Percentiles rank a stretch among this genome's conserved stretches.
Evolutionary conservation across 2,113 vertebrate species (phyloP).

Genomic region (Scytalopus superciliaris): DNA sequence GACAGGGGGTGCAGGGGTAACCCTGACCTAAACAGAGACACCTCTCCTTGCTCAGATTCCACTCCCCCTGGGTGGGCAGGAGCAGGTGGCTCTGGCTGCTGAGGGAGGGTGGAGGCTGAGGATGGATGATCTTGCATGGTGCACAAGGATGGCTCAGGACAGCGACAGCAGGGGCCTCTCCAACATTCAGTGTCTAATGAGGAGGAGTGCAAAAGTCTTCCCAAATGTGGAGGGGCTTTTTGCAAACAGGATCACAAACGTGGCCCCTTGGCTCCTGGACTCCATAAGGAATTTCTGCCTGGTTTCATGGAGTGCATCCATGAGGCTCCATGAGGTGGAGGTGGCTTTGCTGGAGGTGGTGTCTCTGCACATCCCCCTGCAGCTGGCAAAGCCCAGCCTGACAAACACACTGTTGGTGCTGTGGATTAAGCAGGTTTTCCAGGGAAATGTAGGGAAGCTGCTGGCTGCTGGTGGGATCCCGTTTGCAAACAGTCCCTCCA

Average conservation of each 20-base stretch:
- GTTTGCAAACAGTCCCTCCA: not conserved
- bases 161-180: not conserved
- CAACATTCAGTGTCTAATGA: rapidly evolving
- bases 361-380: not conserved
- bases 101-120: not conserved
- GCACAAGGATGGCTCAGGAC: not conserved
- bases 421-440: rapidly evolving
- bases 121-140: not conserved
- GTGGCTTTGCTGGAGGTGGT: not conserved
- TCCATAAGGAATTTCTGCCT: not conserved
- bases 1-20: not conserved
- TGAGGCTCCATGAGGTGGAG: rapidly evolving
- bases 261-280: not conserved
- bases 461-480: not conserved
- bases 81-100: not conserved
- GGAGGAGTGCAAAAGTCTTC: not conserved
- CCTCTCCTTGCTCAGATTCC: not conserved
- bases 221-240: not conserved
- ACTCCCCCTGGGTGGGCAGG: not conserved
- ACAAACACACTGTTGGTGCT: rapidly evolving
- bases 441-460: not conserved
- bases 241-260: not conserved
- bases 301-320: too few species aligned
- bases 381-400: not conserved
- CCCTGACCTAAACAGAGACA: not conserved